Percentiles rank a stretch among this genome's conserved stretches.
These are phyloP conservation scores for Epinephelus coioides DNA, from an alignment of 2,797 vertebrate species.

Conservation along the genomic window DNA sequence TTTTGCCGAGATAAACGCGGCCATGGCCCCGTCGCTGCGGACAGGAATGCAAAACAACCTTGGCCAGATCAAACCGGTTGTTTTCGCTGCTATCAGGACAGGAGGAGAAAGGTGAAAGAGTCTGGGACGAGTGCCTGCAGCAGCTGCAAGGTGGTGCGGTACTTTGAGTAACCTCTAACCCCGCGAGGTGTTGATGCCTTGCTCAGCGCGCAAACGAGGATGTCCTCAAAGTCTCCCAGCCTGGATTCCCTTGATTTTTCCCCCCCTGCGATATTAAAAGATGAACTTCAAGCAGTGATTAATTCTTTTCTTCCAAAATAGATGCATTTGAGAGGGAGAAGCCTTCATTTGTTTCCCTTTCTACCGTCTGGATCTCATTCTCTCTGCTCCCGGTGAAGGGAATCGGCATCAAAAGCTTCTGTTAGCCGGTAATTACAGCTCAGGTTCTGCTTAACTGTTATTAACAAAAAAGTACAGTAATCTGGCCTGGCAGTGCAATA, in stretches of 20 bases:
- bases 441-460: conserved; percentile 98
- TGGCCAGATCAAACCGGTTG: conserved; percentile 92
- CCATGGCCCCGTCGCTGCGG: conserved; percentile 69
- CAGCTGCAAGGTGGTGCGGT: conserved; percentile 31
- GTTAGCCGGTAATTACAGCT: conserved; percentile 97
- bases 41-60: conserved; percentile 94
- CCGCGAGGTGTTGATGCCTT: background rate
- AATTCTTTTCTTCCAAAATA: conserved; percentile 67
- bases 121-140: conserved; percentile 79
- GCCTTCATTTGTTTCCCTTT: conserved; percentile 64
- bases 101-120: conserved; percentile 75
- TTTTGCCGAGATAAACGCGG: conserved; percentile 79
- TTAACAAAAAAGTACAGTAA: conserved; percentile 97
- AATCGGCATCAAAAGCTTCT: conserved; percentile 95
- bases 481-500: conserved; percentile 98
- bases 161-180: background rate
- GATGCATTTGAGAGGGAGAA: conserved; percentile 85
- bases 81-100: conserved; percentile 88
- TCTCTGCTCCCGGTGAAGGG: conserved; percentile 91
- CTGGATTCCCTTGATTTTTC: conserved; percentile 41
- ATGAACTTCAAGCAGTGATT: conserved; percentile 73
- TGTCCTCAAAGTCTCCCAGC: conserved; percentile 39
- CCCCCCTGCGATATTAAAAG: conserved; percentile 47
- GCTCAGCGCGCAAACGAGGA: conserved; percentile 42
- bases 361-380: conserved; percentile 79